Base-by-base conservation (phyloP, 1,140 invertebrate genomes). In the Lethrus apterus region DNA sequence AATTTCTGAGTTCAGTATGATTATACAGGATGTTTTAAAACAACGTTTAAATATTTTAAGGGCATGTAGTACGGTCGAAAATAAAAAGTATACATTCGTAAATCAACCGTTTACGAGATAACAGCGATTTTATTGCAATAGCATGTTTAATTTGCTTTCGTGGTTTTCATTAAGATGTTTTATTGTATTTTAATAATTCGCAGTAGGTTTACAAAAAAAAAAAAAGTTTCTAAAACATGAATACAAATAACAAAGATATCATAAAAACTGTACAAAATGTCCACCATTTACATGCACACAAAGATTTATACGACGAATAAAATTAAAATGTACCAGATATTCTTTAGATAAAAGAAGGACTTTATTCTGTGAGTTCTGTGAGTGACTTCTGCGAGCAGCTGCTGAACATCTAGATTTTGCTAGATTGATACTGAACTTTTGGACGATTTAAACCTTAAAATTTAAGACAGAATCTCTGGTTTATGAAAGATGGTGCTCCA, bases 401-500 rank as follows among this genome's bases (percentile, higher is more conserved):
- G 29, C 30, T 30, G 29, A 44, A 32, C 42, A 21, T 3, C 42
- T 18, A 3, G 15, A 33, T 33, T 44, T 44, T 14, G 14, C 42
- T 33, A 7, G 24, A 10, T 32, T 33, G 8, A 46, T 32, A 5
- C 19, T 43, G 45, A 48, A 45, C 50, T 61, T 31, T 48, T 61
- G 15, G 48, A 59, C 46, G 50, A 59, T 35, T 33, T 56, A n/a
- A n/a, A 19, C 52, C 52, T 35, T 36, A 55, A 13, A 44, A 55
- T 10, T 41, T 56, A 17, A 46, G 53, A 21, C 20, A 19, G 17
- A 34, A 52, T 19, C 55, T 63, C 52, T 64, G 56, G 57, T 62
- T 57, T 23, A 56, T 61, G 44, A 58, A 65, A 35, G 62, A 61
- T 38, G 51, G 57, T 14, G 56, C 56, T 46, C 54, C 52, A 40